A percentile compares a stretch with the other conserved stretches of the same genome.
Evolutionary conservation across 2,113 vertebrate species (phyloP).

Genomic region (Saimiri boliviensis): DNA sequence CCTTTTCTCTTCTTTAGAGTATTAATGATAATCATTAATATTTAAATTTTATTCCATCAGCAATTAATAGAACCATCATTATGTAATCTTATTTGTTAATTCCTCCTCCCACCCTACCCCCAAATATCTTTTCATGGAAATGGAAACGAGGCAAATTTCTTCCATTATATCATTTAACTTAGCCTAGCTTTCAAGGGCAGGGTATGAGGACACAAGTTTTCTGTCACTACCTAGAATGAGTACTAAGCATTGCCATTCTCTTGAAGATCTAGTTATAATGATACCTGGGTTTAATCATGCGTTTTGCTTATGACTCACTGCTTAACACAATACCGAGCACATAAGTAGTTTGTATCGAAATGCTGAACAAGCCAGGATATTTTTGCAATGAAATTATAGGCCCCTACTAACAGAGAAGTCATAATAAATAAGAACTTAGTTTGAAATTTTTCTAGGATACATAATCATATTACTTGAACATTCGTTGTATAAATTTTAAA

Average conservation of each 20-base stretch:
- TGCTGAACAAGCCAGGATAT: background rate
- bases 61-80: background rate
- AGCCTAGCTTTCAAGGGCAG: background rate
- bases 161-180: background rate
- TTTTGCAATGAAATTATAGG: background rate
- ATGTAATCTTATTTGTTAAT: background rate
- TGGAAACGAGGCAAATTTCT: background rate
- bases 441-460: background rate
- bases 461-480: slow-evolving; percentile 14
- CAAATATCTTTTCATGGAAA: background rate
- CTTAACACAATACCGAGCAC: background rate
- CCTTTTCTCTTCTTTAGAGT: background rate
- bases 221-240: background rate
- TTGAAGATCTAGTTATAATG: background rate
- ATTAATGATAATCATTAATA: background rate
- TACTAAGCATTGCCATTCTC: background rate
- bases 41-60: background rate
- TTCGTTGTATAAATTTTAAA: slow-evolving; percentile 48
- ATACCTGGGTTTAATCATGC: background rate
- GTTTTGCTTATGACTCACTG: background rate
- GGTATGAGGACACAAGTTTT: background rate
- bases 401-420: background rate
- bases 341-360: slow-evolving; percentile 14
- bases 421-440: background rate
- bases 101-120: too few species aligned